These are phyloP conservation scores for Hermodice carunculata DNA, from an alignment of 2,888 invertebrate species.

Conservation along the genomic window DNA sequence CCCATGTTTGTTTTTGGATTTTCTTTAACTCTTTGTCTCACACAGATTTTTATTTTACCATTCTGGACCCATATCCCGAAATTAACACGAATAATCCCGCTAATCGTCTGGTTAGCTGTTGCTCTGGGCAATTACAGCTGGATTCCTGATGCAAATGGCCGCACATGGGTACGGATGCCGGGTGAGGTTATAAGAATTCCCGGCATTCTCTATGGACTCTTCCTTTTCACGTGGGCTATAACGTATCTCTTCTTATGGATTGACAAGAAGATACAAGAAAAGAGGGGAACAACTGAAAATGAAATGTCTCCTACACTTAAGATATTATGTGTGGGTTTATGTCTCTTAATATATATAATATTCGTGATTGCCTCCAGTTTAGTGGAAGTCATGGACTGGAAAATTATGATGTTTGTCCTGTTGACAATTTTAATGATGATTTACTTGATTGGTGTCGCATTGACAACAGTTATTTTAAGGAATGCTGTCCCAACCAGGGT, in stretches of 20 bases:
- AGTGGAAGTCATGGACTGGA: neutral
- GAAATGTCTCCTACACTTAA: neutral
- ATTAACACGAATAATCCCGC: conserved; percentile 19
- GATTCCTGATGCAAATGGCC: conserved; percentile 39
- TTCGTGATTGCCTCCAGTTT: neutral
- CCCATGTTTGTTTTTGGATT: conserved; percentile 45
- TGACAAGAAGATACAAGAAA: neutral
- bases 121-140: conserved; percentile 31
- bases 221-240: conserved; percentile 4
- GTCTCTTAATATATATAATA: neutral
- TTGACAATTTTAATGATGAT: conserved; percentile 1
- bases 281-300: neutral
- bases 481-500: too few species aligned
- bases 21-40: conserved; percentile 18
- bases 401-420: conserved; percentile 3
- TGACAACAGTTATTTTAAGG: too few species aligned
- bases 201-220: conserved; percentile 23
- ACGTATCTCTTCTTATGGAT: neutral
- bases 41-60: conserved; percentile 26
- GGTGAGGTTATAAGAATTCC: conserved; percentile 42
- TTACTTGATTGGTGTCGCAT: conserved; percentile 4
- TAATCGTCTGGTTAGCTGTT: conserved; percentile 9
- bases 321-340: neutral
- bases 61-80: conserved; percentile 21
- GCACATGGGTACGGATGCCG: conserved; percentile 29